A percentile compares a stretch with the other conserved stretches of the same genome.
These are phyloP conservation scores for Tenthredo mesomela DNA, from an alignment of 2,888 invertebrate species.

Conservation along the genomic window DNA sequence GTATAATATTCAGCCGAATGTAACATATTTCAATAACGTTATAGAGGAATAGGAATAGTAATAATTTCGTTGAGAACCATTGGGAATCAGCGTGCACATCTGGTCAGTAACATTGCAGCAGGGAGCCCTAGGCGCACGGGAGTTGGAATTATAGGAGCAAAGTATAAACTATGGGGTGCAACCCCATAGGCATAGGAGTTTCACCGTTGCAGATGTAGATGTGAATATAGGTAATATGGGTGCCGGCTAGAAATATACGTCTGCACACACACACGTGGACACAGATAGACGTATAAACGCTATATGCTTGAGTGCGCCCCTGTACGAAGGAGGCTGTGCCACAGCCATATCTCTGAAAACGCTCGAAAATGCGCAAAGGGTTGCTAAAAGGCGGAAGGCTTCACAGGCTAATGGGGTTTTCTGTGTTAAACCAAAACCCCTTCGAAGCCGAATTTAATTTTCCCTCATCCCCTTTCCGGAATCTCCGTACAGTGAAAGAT, in stretches of 20 bases:
- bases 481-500: slow-evolving; percentile 29
- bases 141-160: slow-evolving; percentile 64
- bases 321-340: slow-evolving; percentile 42
- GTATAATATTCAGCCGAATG: too few species aligned
- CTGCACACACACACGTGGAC: slow-evolving; percentile 41
- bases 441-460: slow-evolving; percentile 47
- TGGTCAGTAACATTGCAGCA: slow-evolving; percentile 62
- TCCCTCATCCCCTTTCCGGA: neutral
- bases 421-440: slow-evolving; percentile 58
- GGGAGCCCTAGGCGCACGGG: slow-evolving; percentile 67
- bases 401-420: slow-evolving; percentile 66
- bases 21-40: neutral
- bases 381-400: slow-evolving; percentile 68
- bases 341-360: slow-evolving; percentile 56
- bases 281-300: slow-evolving; percentile 54
- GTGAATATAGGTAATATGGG: slow-evolving; percentile 64
- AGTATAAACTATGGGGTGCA: slow-evolving; percentile 71
- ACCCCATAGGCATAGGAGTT: slow-evolving; percentile 60
- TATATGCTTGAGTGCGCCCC: slow-evolving; percentile 46
- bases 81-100: slow-evolving; percentile 72
- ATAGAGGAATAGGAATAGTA: neutral
- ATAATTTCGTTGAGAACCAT: slow-evolving; percentile 63
- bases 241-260: slow-evolving; percentile 51
- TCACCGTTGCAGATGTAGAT: slow-evolving; percentile 51
- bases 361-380: slow-evolving; percentile 66